These are phyloP conservation scores for Picathartes gymnocephalus DNA, from an alignment of 2,113 vertebrate species.

Conservation along the genomic window DNA sequence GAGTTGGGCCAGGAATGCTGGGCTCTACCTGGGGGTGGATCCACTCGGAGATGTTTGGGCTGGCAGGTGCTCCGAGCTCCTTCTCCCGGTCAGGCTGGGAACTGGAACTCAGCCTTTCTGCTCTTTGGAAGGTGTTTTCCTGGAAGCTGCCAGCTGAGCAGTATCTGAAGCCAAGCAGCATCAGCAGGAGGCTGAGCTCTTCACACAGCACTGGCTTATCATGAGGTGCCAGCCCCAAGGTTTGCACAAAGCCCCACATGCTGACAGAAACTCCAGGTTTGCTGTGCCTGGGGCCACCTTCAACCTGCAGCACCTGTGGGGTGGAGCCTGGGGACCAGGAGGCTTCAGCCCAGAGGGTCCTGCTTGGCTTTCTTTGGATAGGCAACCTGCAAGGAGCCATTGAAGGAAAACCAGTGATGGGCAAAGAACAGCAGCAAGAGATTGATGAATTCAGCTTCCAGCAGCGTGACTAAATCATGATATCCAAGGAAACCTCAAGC, in stretches of 20 bases:
- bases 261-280: neutral
- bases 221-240: neutral
- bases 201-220: fast-evolving
- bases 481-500: neutral
- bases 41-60: fast-evolving
- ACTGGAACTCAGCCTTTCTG: neutral
- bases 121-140: neutral
- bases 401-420: neutral
- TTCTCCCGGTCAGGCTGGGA: neutral
- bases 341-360: neutral
- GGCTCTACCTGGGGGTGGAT: fast-evolving
- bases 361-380: neutral
- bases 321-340: neutral
- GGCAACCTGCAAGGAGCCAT: fast-evolving
- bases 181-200: neutral
- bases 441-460: neutral
- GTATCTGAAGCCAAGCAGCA: neutral
- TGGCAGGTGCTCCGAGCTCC: neutral
- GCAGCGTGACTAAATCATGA: fast-evolving
- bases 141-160: neutral
- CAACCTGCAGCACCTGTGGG: neutral
- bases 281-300: fast-evolving
- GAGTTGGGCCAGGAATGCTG: neutral
- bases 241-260: fast-evolving
- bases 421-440: neutral